Conservation (phyloP, 1,140 invertebrate genomes). For the Macrobrachium nipponense region DNA sequence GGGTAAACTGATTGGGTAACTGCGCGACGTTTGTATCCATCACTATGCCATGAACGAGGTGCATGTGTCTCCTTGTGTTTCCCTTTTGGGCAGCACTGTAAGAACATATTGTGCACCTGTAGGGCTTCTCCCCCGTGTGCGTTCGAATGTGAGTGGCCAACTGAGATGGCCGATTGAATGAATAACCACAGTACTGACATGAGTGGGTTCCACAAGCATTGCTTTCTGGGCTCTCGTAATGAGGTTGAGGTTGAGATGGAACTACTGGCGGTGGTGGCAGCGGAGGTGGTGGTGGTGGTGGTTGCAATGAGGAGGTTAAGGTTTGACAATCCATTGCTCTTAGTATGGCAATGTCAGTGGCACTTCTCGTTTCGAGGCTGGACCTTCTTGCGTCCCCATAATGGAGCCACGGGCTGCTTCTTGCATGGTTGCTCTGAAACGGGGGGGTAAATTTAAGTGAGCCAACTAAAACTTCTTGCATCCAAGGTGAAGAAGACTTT, state of each 20-base stretch:
- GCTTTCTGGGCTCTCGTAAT: constrained; percentile 9
- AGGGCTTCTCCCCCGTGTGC: constrained; percentile 54
- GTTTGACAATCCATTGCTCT: too few species aligned
- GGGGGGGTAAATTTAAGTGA: constrained; percentile 30
- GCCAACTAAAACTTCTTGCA: not conserved
- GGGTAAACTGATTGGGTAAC: constrained; percentile 5
- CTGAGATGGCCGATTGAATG: constrained; percentile 47
- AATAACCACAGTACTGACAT: constrained; percentile 50
- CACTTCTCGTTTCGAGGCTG: constrained; percentile 8
- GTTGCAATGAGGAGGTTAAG: too few species aligned
- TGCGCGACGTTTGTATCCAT: not conserved
- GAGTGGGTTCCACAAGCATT: constrained; percentile 22
- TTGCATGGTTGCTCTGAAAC: constrained; percentile 43
- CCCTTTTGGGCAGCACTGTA: constrained; percentile 54
- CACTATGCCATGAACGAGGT: constrained; percentile 45
- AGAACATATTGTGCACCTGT: constrained; percentile 35
- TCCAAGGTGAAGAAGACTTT: not conserved
- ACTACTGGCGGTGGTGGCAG: not conserved
- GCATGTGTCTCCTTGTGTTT: constrained; percentile 53
- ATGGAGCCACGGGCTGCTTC: constrained; percentile 39
- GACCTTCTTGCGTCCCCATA: constrained; percentile 32
- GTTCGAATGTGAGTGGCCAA: constrained; percentile 47
- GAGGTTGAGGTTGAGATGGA: too few species aligned
- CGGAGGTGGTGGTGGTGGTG: not conserved
- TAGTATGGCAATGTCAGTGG: not conserved